Evolutionary conservation across 2,888 invertebrate species (phyloP).

Genomic region (Drosophila nr. perissopoda): DNA sequence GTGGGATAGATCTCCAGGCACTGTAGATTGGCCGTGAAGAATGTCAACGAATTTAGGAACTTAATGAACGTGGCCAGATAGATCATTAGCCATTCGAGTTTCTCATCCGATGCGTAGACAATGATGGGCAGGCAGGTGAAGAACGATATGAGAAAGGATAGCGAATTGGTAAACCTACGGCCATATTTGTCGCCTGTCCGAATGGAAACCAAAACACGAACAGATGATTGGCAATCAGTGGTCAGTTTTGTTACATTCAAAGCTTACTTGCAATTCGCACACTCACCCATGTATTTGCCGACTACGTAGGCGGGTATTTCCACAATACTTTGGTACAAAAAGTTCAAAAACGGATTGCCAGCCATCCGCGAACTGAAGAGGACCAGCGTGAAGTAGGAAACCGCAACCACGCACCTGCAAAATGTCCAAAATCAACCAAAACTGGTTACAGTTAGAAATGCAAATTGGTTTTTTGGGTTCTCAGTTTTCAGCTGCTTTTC

Average conservation of each 20-base stretch:
- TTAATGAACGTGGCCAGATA: slow-evolving; percentile 86
- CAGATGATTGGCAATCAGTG: slow-evolving; percentile 55
- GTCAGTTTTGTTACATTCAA: slow-evolving; percentile 23
- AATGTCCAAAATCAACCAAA: slow-evolving; percentile 26
- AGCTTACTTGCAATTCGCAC: slow-evolving; percentile 8
- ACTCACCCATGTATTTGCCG: slow-evolving; percentile 86
- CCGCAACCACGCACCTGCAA: slow-evolving; percentile 86
- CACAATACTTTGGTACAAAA: slow-evolving; percentile 87
- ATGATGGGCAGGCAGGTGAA: slow-evolving; percentile 85
- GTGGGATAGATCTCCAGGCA: slow-evolving; percentile 89
- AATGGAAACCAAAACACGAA: slow-evolving; percentile 1
- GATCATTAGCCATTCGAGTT: slow-evolving; percentile 80
- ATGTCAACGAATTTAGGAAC: slow-evolving; percentile 86
- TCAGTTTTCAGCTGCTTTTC: not conserved
- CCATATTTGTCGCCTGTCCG: slow-evolving; percentile 86
- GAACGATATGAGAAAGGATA: slow-evolving; percentile 84
- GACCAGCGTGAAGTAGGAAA: slow-evolving; percentile 86
- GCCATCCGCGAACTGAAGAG: slow-evolving; percentile 86
- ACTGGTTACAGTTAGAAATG: slow-evolving; percentile 65
- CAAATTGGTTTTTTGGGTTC: slow-evolving; percentile 63
- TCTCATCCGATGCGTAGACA: slow-evolving; percentile 82
- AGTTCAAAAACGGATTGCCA: slow-evolving; percentile 89
- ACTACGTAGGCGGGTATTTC: slow-evolving; percentile 88
- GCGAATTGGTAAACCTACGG: slow-evolving; percentile 86
- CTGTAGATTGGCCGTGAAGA: slow-evolving; percentile 87